Base-by-base conservation (phyloP, 2,888 invertebrate species). In the Rhamphomyia laevipes region DNA sequence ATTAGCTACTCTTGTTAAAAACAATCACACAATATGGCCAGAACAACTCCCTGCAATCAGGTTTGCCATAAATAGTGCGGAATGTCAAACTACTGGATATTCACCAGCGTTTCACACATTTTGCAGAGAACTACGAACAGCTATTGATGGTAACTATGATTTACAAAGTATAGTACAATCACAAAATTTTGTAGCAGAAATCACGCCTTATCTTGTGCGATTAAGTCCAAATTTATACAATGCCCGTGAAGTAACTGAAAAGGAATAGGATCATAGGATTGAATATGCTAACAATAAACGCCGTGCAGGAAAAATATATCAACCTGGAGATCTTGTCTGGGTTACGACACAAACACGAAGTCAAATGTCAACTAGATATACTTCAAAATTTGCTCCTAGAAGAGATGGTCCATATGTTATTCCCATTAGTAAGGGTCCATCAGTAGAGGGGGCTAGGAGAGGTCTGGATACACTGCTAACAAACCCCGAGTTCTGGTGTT, bases 31-130 rank as follows among this genome's bases (percentile, higher is more conserved):
- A 15, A 15, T 13, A 37, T 37, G 37, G 37, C 10, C 37, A 5
- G 15, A 37, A 15, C 9, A 58, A 5, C 47, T 68, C 1, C 55
- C 65, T 1, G 42, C 55, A 2, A 60, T 67, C 0, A 50, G 66
- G 0, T 68, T 65, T 43, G 63, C 65, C 0, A 61, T 67, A 57
- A 68, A 68, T 45, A 59, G 62, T 0, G 55, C 58, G 1, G 37
- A 21, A 2, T 55, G 57, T 37, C 46, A 53, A 27, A 50, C 55
- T 13, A 65, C 64, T 6, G 58, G 60, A 3, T 53, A 47, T 33
- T 54, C 63, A 0, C 57, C 64, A 2, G 63, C 64, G 1, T 65
- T 56, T 37, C 45, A 65, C 1, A 65, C 60, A 35, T 62, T 62
- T 33, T 66, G 59, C 0, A 43, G 65, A 44, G 63, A 68, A 50